phyloP scores from a whole-genome alignment of 2,888 invertebrate species.

The Labia minor region DNA sequence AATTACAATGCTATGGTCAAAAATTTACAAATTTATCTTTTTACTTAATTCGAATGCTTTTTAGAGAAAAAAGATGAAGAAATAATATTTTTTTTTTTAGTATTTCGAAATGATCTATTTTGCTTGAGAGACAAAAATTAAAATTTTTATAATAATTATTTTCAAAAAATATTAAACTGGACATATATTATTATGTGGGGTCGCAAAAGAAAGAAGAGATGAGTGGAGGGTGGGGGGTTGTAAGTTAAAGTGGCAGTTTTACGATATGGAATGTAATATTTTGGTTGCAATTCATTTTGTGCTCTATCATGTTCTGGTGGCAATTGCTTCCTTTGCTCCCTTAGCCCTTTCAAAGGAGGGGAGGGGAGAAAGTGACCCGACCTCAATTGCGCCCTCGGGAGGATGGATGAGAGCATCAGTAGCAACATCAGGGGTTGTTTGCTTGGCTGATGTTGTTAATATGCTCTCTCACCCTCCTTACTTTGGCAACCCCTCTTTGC shows the following conservation, averaged over 20 bases:
- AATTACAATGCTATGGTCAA: too few species aligned
- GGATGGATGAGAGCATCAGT: background rate
- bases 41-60: too few species aligned
- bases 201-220: too few species aligned
- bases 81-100: too few species aligned
- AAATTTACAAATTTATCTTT: too few species aligned
- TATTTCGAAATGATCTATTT: too few species aligned
- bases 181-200: too few species aligned
- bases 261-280: background rate
- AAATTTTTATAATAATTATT: too few species aligned
- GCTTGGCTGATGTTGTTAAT: conserved; percentile 13
- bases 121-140: too few species aligned
- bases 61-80: too few species aligned
- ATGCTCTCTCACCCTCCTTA: background rate
- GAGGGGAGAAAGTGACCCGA: background rate
- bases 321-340: background rate
- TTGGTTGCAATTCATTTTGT: conserved; percentile 7
- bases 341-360: background rate
- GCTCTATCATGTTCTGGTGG: conserved; percentile 13
- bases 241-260: too few species aligned
- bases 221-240: background rate
- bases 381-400: conserved; percentile 1
- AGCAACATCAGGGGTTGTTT: conserved; percentile 13
- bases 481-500: background rate
- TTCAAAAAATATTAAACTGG: too few species aligned